These are phyloP conservation scores for Zoanthus gigantus DNA, from an alignment of 92 coral and sea anemone species.

Conservation along the genomic window DNA sequence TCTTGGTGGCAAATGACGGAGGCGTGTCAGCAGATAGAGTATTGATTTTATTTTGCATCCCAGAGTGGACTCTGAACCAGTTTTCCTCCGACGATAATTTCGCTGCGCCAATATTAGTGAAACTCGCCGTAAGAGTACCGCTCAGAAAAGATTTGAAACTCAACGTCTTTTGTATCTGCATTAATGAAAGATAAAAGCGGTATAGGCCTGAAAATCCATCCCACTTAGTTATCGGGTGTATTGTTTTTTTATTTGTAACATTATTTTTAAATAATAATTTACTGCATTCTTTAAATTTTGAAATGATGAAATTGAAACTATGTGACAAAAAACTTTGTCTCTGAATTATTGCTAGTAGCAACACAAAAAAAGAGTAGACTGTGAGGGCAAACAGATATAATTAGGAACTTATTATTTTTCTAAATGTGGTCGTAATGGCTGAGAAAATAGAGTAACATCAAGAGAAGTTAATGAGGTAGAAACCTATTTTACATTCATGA, in stretches of 20 bases:
- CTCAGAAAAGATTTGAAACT: slow-evolving; percentile 25
- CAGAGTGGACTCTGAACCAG: slow-evolving; percentile 44
- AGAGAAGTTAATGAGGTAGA: too few species aligned
- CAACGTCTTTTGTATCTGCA: slow-evolving; percentile 19
- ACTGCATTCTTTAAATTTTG: too few species aligned
- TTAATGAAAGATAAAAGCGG: neutral
- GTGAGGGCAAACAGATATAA: too few species aligned
- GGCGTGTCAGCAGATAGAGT: neutral
- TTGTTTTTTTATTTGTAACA: neutral
- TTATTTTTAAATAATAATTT: too few species aligned
- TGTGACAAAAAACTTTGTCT: too few species aligned
- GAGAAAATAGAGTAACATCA: too few species aligned
- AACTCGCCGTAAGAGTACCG: neutral
- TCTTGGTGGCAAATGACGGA: neutral
- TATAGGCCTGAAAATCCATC: neutral
- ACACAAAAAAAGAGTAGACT: too few species aligned
- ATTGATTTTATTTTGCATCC: neutral
- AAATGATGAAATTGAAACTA: too few species aligned
- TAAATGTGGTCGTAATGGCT: too few species aligned
- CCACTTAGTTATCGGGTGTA: neutral
- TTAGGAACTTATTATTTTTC: too few species aligned
- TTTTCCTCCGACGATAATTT: neutral
- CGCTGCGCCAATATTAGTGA: neutral
- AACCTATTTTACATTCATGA: too few species aligned
- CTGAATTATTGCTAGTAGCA: too few species aligned